phyloP scores from a whole-genome alignment of 2,888 invertebrate species.

The Podabrus alpinus region DNA sequence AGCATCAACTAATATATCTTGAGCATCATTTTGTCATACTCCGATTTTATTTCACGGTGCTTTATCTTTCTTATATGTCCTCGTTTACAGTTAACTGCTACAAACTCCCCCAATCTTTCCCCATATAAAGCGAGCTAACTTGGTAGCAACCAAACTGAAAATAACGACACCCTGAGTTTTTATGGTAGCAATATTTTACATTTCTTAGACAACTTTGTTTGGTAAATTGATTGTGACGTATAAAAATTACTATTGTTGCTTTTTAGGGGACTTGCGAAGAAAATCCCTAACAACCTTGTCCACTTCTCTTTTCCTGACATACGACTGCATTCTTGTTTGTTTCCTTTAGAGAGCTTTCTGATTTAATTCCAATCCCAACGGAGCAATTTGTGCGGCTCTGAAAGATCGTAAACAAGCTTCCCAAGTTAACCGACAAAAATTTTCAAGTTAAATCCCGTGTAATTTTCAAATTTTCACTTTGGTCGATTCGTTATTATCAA shows the following conservation, averaged over 20 bases:
- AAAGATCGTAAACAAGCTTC: conserved; percentile 38
- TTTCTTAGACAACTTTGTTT: conserved; percentile 25
- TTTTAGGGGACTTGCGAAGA: neutral
- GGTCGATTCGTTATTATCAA: neutral
- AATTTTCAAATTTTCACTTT: neutral
- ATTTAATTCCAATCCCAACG: conserved; percentile 41
- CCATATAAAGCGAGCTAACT: conserved; percentile 22
- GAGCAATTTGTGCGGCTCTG: conserved; percentile 41
- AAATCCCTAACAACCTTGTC: neutral
- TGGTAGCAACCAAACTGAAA: conserved; percentile 41
- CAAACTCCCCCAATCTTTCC: conserved; percentile 38
- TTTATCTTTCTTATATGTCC: conserved; percentile 54
- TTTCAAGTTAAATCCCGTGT: neutral
- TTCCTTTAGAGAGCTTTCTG: conserved; percentile 17
- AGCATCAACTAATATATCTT: conserved; percentile 43
- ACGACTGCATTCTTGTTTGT: conserved; percentile 27
- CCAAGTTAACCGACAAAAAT: conserved; percentile 2
- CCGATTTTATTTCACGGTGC: conserved; percentile 53
- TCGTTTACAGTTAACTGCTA: conserved; percentile 46
- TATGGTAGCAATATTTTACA: conserved; percentile 41
- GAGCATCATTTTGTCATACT: conserved; percentile 51
- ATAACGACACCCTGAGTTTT: conserved; percentile 43
- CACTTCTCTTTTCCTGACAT: neutral
- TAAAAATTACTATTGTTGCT: conserved; percentile 16
- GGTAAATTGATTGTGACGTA: conserved; percentile 27